Conservation (phyloP, 2,888 invertebrate species). For the Piscicola geometra region DNA sequence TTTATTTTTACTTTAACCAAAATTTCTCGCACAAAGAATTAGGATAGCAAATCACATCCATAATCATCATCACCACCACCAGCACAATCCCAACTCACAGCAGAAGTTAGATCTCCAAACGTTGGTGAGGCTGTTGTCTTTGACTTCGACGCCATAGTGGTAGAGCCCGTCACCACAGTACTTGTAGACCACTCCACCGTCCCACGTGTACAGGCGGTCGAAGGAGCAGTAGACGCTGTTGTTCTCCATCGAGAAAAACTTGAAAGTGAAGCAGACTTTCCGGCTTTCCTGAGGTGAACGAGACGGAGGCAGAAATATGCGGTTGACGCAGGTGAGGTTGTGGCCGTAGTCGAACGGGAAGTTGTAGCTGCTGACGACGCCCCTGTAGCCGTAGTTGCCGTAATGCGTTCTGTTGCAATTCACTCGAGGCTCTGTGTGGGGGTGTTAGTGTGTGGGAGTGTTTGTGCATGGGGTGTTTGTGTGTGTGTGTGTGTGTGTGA, state of each 20-base stretch:
- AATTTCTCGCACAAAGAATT: too few species aligned
- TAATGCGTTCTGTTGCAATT: constrained; percentile 38
- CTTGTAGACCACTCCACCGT: constrained; percentile 33
- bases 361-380: constrained; percentile 43
- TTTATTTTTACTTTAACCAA: too few species aligned
- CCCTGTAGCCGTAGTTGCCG: constrained; percentile 35
- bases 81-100: constrained; percentile 41
- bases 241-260: constrained; percentile 42
- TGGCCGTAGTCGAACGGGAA: constrained; percentile 44
- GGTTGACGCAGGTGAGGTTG: constrained; percentile 43
- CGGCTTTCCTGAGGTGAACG: constrained; percentile 24
- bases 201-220: constrained; percentile 42
- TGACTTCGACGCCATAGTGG: constrained; percentile 41
- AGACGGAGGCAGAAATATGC: constrained; percentile 37
- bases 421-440: constrained; percentile 14
- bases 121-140: constrained; percentile 27
- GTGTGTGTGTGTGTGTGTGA: too few species aligned
- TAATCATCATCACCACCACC: neutral
- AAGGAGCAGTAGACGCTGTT: constrained; percentile 44
- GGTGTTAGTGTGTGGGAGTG: too few species aligned
- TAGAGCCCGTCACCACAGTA: constrained; percentile 44
- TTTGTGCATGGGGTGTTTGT: too few species aligned
- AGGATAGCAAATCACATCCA: too few species aligned
- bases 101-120: constrained; percentile 44
- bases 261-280: constrained; percentile 43